Percentiles rank a stretch among this genome's conserved stretches.
These are phyloP conservation scores for Acipenser ruthenus DNA, from an alignment of 2,797 vertebrate genomes.

Conservation along the genomic window DNA sequence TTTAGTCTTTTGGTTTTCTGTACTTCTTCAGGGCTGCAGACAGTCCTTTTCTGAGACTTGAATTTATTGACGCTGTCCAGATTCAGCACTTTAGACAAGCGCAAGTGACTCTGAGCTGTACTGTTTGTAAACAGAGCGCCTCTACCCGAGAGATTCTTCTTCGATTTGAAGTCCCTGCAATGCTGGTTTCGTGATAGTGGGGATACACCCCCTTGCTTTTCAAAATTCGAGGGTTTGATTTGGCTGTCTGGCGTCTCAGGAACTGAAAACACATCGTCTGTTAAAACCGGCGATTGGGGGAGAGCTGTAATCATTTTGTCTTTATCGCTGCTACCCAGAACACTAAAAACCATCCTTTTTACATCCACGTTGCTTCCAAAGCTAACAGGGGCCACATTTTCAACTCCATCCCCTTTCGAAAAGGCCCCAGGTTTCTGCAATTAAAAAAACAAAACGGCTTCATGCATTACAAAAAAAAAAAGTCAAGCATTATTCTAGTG, in stretches of 20 bases:
- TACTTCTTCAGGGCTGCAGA: constrained; percentile 39
- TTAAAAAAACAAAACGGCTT: constrained; percentile 3
- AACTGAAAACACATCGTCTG: constrained; percentile 10
- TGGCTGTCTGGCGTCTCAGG: constrained; percentile 29
- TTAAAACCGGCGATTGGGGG: constrained; percentile 11
- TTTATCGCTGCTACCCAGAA: constrained; percentile 9
- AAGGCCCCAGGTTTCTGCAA: constrained; percentile 13
- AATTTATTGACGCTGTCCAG: constrained; percentile 11
- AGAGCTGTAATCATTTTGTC: constrained; percentile 13
- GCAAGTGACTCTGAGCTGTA: constrained; percentile 17
- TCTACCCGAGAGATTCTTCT: constrained; percentile 19
- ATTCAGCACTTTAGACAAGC: constrained; percentile 1
- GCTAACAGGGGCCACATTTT: not conserved
- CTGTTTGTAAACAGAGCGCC: constrained; percentile 15
- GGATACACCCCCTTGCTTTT: constrained; percentile 25
- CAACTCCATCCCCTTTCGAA: constrained; percentile 14
- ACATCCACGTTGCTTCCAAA: not conserved
- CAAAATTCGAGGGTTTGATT: constrained; percentile 5
- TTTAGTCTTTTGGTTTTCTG: constrained; percentile 44
- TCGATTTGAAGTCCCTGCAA: constrained; percentile 27
- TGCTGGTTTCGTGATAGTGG: constrained; percentile 42
- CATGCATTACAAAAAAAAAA: no score
- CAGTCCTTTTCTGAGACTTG: constrained; percentile 47
- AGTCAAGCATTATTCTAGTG: no score
- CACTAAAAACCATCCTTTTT: constrained; percentile 7